Base-by-base conservation (phyloP, 2,888 invertebrate species). In the Polia nebulosa region DNA sequence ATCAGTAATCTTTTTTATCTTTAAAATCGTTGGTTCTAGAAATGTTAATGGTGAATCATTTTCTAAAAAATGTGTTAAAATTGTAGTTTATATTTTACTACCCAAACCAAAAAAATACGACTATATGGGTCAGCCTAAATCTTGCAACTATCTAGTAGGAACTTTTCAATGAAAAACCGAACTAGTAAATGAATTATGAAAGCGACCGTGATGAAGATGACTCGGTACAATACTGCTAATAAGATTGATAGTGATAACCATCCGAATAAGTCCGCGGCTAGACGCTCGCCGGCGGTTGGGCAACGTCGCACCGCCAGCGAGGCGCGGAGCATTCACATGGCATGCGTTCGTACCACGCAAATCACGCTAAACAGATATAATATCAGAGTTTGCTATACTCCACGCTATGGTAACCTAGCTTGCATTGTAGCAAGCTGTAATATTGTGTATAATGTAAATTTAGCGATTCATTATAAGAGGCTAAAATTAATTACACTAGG, bases 201-300 rank as follows among this genome's bases (percentile, higher is more conserved):
- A 74, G 57, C 49, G 39, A 41, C 44, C 44, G 39, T 58, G 64
- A 69, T 62, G 58, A 47, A 63, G 56, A 75, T 75, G 76, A 80
- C 32, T 62, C 73, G 52, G 63, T 60, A 77, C 65, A 72, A 78
- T 58, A 56, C 52, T 22, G 72, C 72, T 84, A 81, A 84, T 81
- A 80, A 82, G 76, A 83, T 84, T 84, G 80, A 84, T 83, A 78
- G 72, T 80, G 83, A 83, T 84, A 81, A 74, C 66, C 67, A 72
- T 74, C 78, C 61, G 57, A 83, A 80, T 78, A 80, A 83, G 72
- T 78, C 61, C 60, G 75, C 60, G 62, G 36, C 61, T 55, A 49
- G 71, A 55, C 51, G 59, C 51, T 53, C 58, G 52, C 6, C 20
- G 34, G 69, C 32, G 53, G 58, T 53, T 4, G 17, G 36, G 63